These are phyloP conservation scores for Hirtodrosophila histrioides DNA, from an alignment of 2,888 invertebrate genomes.

Conservation along the genomic window DNA sequence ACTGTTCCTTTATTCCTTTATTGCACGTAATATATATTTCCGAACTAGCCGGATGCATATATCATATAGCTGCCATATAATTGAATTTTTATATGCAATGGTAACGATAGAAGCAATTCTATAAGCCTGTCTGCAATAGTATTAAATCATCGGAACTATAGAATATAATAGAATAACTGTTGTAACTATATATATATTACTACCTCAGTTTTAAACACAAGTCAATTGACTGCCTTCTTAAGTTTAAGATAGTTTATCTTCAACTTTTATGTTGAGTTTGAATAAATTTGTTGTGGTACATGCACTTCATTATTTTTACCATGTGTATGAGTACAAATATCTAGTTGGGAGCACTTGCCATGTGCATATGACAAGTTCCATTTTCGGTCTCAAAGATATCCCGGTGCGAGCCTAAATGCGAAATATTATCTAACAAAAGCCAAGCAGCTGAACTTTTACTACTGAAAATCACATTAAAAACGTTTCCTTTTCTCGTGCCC, in stretches of 20 bases:
- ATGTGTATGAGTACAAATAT: slow-evolving; percentile 9
- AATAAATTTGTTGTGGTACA: slow-evolving; percentile 4
- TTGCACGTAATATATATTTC: no score
- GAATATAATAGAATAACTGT: no score
- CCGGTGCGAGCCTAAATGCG: slow-evolving; percentile 79
- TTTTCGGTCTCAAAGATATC: slow-evolving; percentile 73
- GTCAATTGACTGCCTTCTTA: no score
- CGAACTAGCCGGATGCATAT: no score
- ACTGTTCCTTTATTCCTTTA: no score
- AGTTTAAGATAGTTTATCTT: background rate
- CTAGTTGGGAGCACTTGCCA: slow-evolving; percentile 27
- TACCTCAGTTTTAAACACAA: no score
- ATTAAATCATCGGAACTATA: no score
- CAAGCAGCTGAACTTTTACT: slow-evolving; percentile 30
- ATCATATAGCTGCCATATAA: no score
- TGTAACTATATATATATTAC: no score
- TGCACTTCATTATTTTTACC: slow-evolving; percentile 2
- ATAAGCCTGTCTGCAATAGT: no score
- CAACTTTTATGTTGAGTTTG: background rate
- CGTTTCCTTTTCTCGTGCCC: slow-evolving; percentile 30
- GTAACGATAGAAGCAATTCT: no score
- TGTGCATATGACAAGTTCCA: slow-evolving; percentile 73
- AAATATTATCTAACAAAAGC: slow-evolving; percentile 81
- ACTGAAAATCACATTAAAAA: slow-evolving; percentile 50
- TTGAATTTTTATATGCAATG: no score